phyloP scores from a whole-genome alignment of 2,113 vertebrate species.

The Pampusana beccarii region DNA sequence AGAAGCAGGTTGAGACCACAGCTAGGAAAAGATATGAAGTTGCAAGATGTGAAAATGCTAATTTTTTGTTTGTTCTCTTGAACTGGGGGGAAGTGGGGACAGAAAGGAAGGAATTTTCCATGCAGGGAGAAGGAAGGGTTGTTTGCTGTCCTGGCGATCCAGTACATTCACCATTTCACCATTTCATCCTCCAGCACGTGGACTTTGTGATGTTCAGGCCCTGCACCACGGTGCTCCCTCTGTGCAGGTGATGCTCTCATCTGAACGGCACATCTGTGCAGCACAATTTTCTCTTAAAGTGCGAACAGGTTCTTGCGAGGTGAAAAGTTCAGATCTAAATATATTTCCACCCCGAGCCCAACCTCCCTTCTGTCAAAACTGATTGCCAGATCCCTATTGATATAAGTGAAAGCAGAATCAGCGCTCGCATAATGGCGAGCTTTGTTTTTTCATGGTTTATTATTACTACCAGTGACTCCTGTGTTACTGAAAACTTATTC shows the following conservation, averaged over 20 bases:
- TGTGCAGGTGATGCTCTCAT: neutral
- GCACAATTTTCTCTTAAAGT: neutral
- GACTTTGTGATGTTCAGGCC: neutral
- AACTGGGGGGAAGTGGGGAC: neutral
- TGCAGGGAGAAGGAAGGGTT: neutral
- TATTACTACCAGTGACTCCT: neutral
- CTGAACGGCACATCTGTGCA: fast-evolving
- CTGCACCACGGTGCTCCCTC: neutral
- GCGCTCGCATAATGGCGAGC: neutral
- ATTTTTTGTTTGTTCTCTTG: neutral
- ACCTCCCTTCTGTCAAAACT: neutral
- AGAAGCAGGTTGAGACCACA: neutral
- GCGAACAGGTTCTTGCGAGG: neutral
- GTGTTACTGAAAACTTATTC: neutral
- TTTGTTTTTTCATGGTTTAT: neutral
- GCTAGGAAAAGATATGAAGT: neutral
- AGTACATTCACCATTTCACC: neutral
- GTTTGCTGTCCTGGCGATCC: neutral
- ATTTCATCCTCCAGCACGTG: fast-evolving
- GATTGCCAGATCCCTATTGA: neutral
- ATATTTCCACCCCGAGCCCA: neutral
- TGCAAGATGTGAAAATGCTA: neutral
- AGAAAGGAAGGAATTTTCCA: neutral
- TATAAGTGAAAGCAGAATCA: neutral
- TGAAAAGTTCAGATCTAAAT: constrained; percentile 5